Percentiles rank a stretch among this genome's conserved stretches.
Evolutionary conservation across 2,113 vertebrate genomes (phyloP).

Genomic region (Amphiprion percula): DNA sequence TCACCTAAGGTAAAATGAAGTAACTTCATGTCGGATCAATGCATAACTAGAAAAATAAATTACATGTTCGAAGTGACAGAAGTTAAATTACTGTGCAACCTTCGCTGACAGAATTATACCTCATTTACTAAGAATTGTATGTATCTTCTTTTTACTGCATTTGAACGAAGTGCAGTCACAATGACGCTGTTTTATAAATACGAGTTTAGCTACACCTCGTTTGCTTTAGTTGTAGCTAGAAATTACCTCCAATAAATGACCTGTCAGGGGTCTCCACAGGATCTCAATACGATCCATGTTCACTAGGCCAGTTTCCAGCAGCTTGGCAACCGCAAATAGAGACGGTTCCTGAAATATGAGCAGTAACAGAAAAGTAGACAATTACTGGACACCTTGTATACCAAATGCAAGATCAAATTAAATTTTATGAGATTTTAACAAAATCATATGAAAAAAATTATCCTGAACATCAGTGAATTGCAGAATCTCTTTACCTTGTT

Average conservation of each 20-base stretch:
- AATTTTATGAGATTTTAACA: neutral
- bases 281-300: conserved; percentile 99
- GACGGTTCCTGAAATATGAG: conserved; percentile 91
- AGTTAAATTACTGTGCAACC: no score
- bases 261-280: conserved; percentile 96
- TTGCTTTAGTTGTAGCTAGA: neutral
- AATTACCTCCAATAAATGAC: conserved; percentile 95
- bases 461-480: neutral
- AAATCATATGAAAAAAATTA: neutral
- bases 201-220: neutral
- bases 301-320: conserved; percentile 96
- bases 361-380: neutral
- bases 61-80: no score
- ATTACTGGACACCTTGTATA: neutral
- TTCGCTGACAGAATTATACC: no score
- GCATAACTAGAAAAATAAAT: no score
- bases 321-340: conserved; percentile 97
- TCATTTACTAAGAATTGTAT: no score
- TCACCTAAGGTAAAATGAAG: no score
- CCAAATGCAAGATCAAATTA: neutral
- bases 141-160: neutral
- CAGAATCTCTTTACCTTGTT: conserved; percentile 88
- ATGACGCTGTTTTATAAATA: neutral
- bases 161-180: neutral
- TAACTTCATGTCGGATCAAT: no score